Percentiles rank a stretch among this genome's conserved stretches.
Conservation (phyloP, 2,113 vertebrate genomes). For the human region DNA sequence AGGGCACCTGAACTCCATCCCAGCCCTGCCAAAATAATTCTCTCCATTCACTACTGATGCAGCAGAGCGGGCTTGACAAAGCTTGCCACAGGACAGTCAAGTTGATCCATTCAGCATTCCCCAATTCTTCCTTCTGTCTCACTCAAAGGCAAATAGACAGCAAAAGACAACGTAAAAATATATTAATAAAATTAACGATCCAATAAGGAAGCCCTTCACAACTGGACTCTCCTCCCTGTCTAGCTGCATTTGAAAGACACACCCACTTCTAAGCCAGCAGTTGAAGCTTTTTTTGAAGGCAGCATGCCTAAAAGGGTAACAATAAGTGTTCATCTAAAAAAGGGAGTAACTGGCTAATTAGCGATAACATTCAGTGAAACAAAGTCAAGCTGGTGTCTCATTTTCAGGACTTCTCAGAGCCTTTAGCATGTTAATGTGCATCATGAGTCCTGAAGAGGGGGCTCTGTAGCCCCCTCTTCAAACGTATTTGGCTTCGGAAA, state of each 20-base stretch:
- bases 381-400: background rate
- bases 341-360: background rate
- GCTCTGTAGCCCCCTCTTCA: background rate
- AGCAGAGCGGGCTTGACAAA: background rate
- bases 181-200: background rate
- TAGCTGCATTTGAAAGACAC: background rate
- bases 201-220: no score
- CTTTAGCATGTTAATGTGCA: background rate
- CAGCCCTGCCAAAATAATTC: background rate
- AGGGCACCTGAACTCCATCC: background rate
- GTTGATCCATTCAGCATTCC: no score
- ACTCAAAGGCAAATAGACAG: background rate
- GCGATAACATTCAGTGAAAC: background rate
- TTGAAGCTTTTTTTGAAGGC: background rate
- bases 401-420: background rate
- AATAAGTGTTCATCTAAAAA: background rate
- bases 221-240: rapidly evolving
- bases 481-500: background rate
- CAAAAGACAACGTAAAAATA: background rate
- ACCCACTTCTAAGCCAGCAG: background rate
- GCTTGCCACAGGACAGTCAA: background rate
- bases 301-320: background rate
- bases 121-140: background rate
- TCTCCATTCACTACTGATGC: background rate
- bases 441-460: background rate